Conservation (phyloP, 1,140 invertebrate genomes). For the Drosophila seguyi region DNA sequence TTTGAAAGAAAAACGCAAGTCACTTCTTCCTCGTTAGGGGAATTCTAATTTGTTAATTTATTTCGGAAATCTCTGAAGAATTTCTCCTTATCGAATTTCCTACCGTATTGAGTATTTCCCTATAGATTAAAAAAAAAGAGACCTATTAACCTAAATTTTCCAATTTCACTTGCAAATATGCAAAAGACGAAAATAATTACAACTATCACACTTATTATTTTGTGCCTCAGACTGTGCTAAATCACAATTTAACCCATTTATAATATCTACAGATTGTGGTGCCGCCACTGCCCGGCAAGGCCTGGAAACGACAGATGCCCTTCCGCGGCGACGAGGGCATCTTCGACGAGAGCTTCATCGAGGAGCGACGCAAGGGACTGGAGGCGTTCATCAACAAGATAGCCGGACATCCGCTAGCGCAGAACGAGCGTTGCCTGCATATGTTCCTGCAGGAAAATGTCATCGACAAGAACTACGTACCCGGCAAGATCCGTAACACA, state of each 20-base stretch:
- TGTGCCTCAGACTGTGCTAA: background rate
- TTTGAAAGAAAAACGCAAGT: background rate
- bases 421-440: constrained; percentile 99
- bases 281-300: constrained; percentile 98
- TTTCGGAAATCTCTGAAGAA: background rate
- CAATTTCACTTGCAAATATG: background rate
- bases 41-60: background rate
- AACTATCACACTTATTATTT: background rate
- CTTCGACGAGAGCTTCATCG: constrained; percentile 99
- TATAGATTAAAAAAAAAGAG: too few relatives aligned
- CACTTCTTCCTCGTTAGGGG: background rate
- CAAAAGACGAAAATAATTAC: too few relatives aligned
- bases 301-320: constrained; percentile 98
- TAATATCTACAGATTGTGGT: constrained; percentile 94
- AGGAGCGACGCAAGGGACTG: constrained; percentile 98
- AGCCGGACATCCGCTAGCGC: constrained; percentile 99
- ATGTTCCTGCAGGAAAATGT: constrained; percentile 99
- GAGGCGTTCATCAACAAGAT: constrained; percentile 99
- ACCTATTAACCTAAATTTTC: background rate
- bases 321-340: constrained; percentile 99
- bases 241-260: constrained; percentile 2
- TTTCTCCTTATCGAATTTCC: background rate
- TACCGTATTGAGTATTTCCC: too few relatives aligned
- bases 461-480: constrained; percentile 99
- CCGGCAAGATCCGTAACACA: constrained; percentile 99